phyloP scores from a whole-genome alignment of 2,888 invertebrate genomes.

The Megaustenia siamemsis region DNA sequence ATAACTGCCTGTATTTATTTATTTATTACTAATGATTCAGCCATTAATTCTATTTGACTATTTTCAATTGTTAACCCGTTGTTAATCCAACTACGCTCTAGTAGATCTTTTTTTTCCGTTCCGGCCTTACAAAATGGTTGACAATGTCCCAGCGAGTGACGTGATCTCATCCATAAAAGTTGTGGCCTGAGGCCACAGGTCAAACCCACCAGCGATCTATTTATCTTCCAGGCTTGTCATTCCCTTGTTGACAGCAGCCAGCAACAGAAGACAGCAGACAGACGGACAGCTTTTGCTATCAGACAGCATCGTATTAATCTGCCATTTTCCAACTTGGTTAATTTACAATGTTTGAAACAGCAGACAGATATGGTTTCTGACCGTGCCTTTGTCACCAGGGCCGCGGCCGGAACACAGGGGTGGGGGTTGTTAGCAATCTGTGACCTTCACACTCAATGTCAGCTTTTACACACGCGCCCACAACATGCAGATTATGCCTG shows the following conservation, averaged over 20 bases:
- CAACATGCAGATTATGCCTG: too few relatives aligned
- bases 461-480: neutral
- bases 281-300: neutral
- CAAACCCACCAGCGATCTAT: neutral
- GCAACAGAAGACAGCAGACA: too few relatives aligned
- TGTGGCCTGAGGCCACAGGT: neutral
- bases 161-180: too few relatives aligned
- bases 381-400: conserved; percentile 11
- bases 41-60: too few relatives aligned
- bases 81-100: too few relatives aligned
- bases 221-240: conserved; percentile 22
- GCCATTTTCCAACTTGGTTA: conserved; percentile 12
- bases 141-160: too few relatives aligned
- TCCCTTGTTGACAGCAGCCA: conserved; percentile 1
- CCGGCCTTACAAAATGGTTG: too few relatives aligned
- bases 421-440: neutral
- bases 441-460: neutral
- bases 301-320: conserved; percentile 16
- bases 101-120: too few relatives aligned
- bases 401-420: neutral
- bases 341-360: conserved; percentile 21
- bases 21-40: too few relatives aligned
- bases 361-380: conserved; percentile 2
- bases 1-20: too few relatives aligned
- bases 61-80: too few relatives aligned